phyloP scores from a whole-genome alignment of 2,888 invertebrate species.

The Oxytorus armatus region DNA sequence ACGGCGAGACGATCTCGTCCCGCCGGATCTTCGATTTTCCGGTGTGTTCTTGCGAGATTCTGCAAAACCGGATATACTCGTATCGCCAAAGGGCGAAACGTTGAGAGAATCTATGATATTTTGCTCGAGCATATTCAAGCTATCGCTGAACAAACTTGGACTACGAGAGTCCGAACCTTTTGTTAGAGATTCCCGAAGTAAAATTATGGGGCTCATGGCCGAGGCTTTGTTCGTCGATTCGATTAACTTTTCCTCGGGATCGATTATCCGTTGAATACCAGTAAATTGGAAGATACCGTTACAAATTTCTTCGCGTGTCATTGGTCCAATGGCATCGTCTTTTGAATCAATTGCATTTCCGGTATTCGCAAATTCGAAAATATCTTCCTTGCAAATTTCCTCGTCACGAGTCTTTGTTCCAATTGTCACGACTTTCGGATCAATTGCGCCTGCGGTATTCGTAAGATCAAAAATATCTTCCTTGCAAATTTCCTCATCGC shows the following conservation, averaged over 20 bases:
- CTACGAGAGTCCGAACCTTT: constrained; percentile 81
- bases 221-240: constrained; percentile 4
- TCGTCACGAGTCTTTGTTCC: background rate
- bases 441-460: background rate
- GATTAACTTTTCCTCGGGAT: background rate
- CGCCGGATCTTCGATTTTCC: constrained; percentile 6
- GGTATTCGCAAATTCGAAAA: constrained; percentile 16
- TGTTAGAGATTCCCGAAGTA: constrained; percentile 22
- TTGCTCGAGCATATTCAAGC: constrained; percentile 85
- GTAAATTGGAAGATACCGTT: constrained; percentile 12
- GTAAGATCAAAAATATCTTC: constrained; percentile 9
- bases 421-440: background rate
- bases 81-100: constrained; percentile 73
- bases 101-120: constrained; percentile 77
- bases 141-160: constrained; percentile 87
- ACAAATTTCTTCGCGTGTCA: constrained; percentile 5
- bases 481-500: background rate
- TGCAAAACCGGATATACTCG: constrained; percentile 42
- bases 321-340: background rate
- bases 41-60: constrained; percentile 27
- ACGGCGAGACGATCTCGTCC: background rate
- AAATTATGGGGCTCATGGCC: constrained; percentile 24
- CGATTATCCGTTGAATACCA: background rate
- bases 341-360: background rate
- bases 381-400: background rate